Base-by-base conservation (phyloP, 2,888 invertebrate genomes). In the Trilocha varians region DNA sequence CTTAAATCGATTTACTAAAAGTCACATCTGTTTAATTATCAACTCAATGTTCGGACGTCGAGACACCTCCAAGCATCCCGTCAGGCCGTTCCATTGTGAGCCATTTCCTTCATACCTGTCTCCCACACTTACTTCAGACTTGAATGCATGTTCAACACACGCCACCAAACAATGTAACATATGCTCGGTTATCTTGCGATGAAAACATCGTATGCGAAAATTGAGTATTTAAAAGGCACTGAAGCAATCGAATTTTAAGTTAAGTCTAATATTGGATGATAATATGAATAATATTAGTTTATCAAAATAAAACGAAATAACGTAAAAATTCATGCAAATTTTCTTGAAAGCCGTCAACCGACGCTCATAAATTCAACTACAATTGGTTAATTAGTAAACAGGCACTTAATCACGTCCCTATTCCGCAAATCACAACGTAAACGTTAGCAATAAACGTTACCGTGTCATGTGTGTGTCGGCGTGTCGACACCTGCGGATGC, bases 401-500 rank as follows among this genome's bases (percentile, higher is more conserved):
- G 32, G 32, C 16, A 25, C 33, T 37, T 43, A 52, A 39, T 38
- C 45, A 39, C 45, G 49, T 48, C 46, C 41, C 47, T 48, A 50
- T 51, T 47, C 48, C 36, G 15, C 39, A 41, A 56, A 57, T 53
- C 48, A 47, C 52, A 47, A 52, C 51, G 50, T 35, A 40, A 45
- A 52, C 47, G 50, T 48, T 47, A 53, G 55, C 52, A 62, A 53
- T 55, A 55, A 63, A 57, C 53, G 55, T 47, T 47, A 41, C 44
- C 52, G 42, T 39, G 50, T 50, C 54, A 52, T 61, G 55, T 53
- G 43, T 58, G 54, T 56, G 56, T 55, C 45, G 50, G 51, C 50
- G 48, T 51, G 62, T 67, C 68, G 66, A 69, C 78, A 80, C 76
- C 71, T 75, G 75, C 63, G 68, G 65, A 65, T 62, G 61, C 51